A percentile compares a stretch with the other conserved stretches of the same genome.
phyloP scores from a whole-genome alignment of 1,140 invertebrate genomes.

The Drosophila pallidifrons region DNA sequence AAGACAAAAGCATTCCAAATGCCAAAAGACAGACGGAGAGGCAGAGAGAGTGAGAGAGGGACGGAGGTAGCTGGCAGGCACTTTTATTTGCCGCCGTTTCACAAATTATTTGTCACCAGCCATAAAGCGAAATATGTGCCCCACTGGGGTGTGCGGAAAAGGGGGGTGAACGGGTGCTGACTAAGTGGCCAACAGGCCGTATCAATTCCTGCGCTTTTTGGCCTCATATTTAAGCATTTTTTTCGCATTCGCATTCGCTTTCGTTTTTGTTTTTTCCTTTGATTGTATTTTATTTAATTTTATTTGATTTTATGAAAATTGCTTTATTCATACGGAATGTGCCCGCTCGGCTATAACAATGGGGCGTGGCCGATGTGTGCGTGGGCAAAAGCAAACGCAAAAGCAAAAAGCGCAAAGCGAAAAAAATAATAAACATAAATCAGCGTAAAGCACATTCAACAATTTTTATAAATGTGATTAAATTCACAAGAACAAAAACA shows the following conservation, averaged over 20 bases:
- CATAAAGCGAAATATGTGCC: slow-evolving; percentile 68
- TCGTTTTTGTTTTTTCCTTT: slow-evolving; percentile 25
- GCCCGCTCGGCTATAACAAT: slow-evolving; percentile 53
- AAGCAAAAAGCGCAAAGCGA: background rate
- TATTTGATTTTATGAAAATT: slow-evolving; percentile 63
- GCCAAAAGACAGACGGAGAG: slow-evolving; percentile 55
- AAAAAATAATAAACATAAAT: slow-evolving; percentile 66
- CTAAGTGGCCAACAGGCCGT: slow-evolving; percentile 77
- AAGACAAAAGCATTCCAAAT: slow-evolving; percentile 75
- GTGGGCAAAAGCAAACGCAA: slow-evolving; percentile 32
- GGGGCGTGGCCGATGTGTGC: slow-evolving; percentile 49
- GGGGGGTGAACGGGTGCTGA: slow-evolving; percentile 21
- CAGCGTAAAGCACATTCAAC: slow-evolving; percentile 72
- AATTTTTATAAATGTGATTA: slow-evolving; percentile 71
- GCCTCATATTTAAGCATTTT: slow-evolving; percentile 55
- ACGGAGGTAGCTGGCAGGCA: slow-evolving; percentile 37
- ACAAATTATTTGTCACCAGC: slow-evolving; percentile 81
- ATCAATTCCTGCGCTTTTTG: slow-evolving; percentile 74
- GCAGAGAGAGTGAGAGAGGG: slow-evolving; percentile 56
- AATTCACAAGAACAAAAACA: slow-evolving; percentile 28
- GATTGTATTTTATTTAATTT: slow-evolving; percentile 69
- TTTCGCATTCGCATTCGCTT: background rate
- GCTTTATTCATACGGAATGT: slow-evolving; percentile 41
- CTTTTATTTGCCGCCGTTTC: slow-evolving; percentile 79
- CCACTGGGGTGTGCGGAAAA: background rate